Evolutionary conservation across 2,113 vertebrate genomes (phyloP).

Genomic region (Amphiprion percula): DNA sequence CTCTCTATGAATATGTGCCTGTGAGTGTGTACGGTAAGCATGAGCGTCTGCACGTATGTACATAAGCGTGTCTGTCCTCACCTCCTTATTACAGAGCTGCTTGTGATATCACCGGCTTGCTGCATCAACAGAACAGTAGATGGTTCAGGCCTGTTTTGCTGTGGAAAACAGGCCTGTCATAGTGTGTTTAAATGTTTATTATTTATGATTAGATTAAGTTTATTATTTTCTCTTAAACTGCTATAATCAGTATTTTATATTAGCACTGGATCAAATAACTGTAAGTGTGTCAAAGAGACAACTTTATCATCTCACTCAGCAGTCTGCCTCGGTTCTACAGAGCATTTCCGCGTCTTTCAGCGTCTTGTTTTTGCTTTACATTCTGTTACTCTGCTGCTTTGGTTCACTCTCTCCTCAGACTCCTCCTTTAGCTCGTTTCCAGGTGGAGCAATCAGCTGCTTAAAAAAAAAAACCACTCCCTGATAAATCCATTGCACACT

Average conservation of each 20-base stretch:
- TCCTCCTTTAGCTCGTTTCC: not conserved
- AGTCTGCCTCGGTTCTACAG: not conserved
- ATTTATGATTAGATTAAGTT: not conserved
- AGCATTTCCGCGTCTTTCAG: not conserved
- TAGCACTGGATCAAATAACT: not conserved
- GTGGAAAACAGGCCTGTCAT: not conserved
- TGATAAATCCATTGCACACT: not conserved
- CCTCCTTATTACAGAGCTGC: constrained; percentile 27
- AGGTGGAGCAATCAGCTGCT: not conserved
- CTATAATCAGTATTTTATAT: not conserved
- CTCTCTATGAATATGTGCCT: constrained; percentile 1
- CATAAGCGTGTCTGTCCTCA: constrained; percentile 42
- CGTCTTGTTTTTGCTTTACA: not conserved
- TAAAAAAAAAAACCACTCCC: not conserved
- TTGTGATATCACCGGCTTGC: not conserved
- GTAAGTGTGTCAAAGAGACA: not conserved
- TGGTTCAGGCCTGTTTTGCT: not conserved
- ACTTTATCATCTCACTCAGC: too few species aligned
- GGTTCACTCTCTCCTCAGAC: too few species aligned
- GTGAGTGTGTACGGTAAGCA: not conserved
- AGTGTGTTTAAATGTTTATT: not conserved
- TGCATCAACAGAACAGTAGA: constrained; percentile 1
- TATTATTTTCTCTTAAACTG: not conserved
- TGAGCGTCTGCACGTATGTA: not conserved
- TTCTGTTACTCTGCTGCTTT: too few species aligned